Percentiles rank a stretch among this genome's conserved stretches.
phyloP scores from a whole-genome alignment of 2,797 vertebrate genomes.

The Schizopygopsis malacanthus region DNA sequence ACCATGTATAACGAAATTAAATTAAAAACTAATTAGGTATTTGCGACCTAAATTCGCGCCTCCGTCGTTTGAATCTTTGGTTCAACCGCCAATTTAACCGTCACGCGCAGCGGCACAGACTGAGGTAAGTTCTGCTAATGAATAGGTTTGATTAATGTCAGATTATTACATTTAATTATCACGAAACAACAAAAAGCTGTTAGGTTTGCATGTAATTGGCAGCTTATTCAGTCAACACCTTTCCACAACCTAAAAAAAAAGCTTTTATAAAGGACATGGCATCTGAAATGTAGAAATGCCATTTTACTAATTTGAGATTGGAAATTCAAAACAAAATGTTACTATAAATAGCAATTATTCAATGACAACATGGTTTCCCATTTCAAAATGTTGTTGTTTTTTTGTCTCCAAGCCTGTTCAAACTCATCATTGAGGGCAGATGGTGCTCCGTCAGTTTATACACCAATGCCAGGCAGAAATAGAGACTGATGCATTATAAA shows the following conservation, averaged over 20 bases:
- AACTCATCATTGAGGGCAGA: constrained; percentile 43
- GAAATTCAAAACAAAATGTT: not conserved
- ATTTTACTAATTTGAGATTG: not conserved
- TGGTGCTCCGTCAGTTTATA: constrained; percentile 35
- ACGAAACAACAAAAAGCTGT: not conserved
- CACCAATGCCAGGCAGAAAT: constrained; percentile 57
- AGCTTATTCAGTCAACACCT: not conserved
- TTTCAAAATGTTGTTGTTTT: not conserved
- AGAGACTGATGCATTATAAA: constrained; percentile 57
- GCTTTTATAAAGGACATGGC: not conserved
- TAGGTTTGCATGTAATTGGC: not conserved
- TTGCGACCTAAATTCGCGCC: not conserved
- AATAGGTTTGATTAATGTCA: not conserved
- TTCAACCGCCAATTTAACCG: not conserved
- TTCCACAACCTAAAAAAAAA: not conserved
- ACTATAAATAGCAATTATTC: not conserved
- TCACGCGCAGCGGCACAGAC: not conserved
- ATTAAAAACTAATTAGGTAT: not conserved
- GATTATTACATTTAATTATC: not conserved
- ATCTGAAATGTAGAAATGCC: not conserved
- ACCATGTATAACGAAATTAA: not conserved
- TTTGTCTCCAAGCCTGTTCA: constrained; percentile 22
- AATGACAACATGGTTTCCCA: not conserved
- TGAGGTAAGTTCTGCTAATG: not conserved
- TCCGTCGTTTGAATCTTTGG: not conserved